These are phyloP conservation scores for Diarsia mendica DNA, from an alignment of 2,888 invertebrate species.

Conservation along the genomic window DNA sequence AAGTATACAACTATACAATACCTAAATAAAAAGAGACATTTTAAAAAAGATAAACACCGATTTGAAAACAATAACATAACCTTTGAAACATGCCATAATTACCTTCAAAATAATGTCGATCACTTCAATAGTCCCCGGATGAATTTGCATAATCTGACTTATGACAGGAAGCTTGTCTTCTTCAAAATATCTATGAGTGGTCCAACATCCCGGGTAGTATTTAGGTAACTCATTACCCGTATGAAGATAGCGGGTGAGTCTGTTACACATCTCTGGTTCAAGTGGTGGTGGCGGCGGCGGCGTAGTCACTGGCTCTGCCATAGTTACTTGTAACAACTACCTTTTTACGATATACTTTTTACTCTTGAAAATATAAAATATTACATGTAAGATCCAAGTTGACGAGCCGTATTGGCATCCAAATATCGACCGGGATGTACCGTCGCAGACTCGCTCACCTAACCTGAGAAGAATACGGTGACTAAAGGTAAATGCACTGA, in stretches of 20 bases:
- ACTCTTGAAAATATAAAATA: slow-evolving; percentile 63
- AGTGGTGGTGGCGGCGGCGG: slow-evolving; percentile 66
- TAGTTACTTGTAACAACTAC: slow-evolving; percentile 64
- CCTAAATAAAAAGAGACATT: not conserved
- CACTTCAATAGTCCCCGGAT: slow-evolving; percentile 75
- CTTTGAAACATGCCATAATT: slow-evolving; percentile 30
- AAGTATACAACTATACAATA: not conserved
- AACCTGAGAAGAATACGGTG: slow-evolving; percentile 76
- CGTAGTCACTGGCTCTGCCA: slow-evolving; percentile 66
- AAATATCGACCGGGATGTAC: slow-evolving; percentile 61
- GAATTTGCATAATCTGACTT: slow-evolving; percentile 70
- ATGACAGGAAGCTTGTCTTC: slow-evolving; percentile 82
- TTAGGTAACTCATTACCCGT: slow-evolving; percentile 88
- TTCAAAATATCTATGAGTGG: slow-evolving; percentile 87
- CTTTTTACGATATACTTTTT: slow-evolving; percentile 40
- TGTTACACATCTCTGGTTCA: slow-evolving; percentile 79
- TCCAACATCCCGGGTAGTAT: slow-evolving; percentile 90
- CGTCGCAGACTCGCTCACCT: slow-evolving; percentile 55
- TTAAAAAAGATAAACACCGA: not conserved
- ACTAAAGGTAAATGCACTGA: slow-evolving; percentile 79
- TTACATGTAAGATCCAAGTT: slow-evolving; percentile 66
- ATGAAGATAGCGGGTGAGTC: slow-evolving; percentile 87
- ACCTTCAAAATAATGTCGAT: slow-evolving; percentile 83
- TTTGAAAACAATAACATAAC: slow-evolving; percentile 6
- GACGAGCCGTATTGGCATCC: slow-evolving; percentile 67